Percentiles rank a stretch among this genome's conserved stretches.
phyloP scores from a whole-genome alignment of 92 coral and sea anemone genomes.

The Epizoanthus fatuus region DNA sequence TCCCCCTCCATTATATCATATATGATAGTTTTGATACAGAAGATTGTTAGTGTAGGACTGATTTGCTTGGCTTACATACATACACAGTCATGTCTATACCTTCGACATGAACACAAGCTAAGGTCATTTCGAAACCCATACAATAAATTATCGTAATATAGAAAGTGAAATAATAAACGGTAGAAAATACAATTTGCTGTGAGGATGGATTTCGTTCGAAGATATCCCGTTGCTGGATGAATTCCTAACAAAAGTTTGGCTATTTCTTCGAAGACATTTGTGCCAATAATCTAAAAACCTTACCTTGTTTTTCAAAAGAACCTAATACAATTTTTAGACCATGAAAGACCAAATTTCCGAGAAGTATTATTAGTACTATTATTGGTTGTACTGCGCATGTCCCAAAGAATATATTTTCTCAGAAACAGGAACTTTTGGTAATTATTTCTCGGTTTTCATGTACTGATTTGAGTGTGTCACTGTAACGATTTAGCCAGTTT shows the following conservation, averaged over 20 bases:
- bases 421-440: too few relatives aligned
- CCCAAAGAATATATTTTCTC: too few relatives aligned
- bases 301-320: neutral
- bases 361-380: too few relatives aligned
- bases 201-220: neutral
- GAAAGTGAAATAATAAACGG: constrained; percentile 9
- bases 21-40: too few relatives aligned
- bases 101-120: neutral
- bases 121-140: constrained; percentile 13
- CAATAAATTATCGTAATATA: neutral
- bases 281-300: neutral
- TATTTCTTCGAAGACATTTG: neutral
- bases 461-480: too few relatives aligned
- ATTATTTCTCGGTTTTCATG: too few relatives aligned
- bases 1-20: too few relatives aligned
- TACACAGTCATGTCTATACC: neutral
- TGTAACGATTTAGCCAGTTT: too few relatives aligned
- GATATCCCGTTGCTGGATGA: neutral
- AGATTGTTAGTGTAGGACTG: too few relatives aligned
- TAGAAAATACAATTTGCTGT: neutral
- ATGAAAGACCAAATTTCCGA: too few relatives aligned
- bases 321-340: neutral
- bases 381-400: too few relatives aligned
- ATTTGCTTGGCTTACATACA: neutral
- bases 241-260: neutral